These are phyloP conservation scores for Melanostoma scalare DNA, from an alignment of 2,888 invertebrate species.

Conservation along the genomic window DNA sequence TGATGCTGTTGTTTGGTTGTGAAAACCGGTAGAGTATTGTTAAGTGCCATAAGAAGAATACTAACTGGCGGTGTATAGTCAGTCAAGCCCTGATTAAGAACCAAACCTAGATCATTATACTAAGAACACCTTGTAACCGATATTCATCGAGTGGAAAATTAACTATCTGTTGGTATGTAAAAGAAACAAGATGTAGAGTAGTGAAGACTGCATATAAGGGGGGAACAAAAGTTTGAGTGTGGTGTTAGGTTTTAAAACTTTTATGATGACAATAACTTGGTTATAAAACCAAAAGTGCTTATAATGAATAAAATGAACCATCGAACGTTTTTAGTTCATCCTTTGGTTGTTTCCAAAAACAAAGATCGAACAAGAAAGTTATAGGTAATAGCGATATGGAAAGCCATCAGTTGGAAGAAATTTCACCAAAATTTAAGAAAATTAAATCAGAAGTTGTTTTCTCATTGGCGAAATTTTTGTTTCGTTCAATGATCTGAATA, in stretches of 20 bases:
- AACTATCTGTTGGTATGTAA: constrained; percentile 33
- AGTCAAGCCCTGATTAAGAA: constrained; percentile 73
- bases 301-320: too few relatives aligned
- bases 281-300: too few relatives aligned
- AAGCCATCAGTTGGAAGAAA: too few relatives aligned
- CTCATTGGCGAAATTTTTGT: too few relatives aligned
- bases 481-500: too few relatives aligned
- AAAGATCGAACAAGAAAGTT: too few relatives aligned
- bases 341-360: too few relatives aligned
- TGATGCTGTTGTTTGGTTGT: constrained; percentile 34
- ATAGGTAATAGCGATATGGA: too few relatives aligned
- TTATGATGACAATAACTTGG: not conserved
- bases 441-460: too few relatives aligned
- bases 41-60: constrained; percentile 50
- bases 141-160: constrained; percentile 69
- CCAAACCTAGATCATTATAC: constrained; percentile 69
- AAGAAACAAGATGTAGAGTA: constrained; percentile 6
- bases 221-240: constrained; percentile 26
- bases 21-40: constrained; percentile 49
- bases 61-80: constrained; percentile 32
- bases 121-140: constrained; percentile 68
- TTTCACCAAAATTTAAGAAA: too few relatives aligned
- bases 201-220: not conserved
- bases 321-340: too few relatives aligned
- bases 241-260: constrained; percentile 17